These are phyloP conservation scores for Zoanthus gigantus DNA, from an alignment of 92 coral and sea anemone genomes.

Conservation along the genomic window DNA sequence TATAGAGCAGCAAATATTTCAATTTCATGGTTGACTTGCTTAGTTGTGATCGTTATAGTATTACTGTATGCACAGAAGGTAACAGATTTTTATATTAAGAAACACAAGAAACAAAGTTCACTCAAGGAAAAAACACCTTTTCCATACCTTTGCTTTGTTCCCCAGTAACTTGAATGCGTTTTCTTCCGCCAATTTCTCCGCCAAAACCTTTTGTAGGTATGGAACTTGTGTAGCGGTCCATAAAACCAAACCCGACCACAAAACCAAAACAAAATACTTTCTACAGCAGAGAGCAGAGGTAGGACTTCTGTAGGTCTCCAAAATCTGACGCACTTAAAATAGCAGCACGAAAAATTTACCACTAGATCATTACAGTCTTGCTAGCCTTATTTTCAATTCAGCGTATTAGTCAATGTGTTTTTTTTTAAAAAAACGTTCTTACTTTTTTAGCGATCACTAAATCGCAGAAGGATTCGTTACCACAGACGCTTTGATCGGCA, in stretches of 20 bases:
- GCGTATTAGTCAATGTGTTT: neutral
- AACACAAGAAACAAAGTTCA: neutral
- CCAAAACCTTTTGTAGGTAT: constrained; percentile 71
- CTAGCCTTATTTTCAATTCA: neutral
- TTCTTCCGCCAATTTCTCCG: constrained; percentile 75
- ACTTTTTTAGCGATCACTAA: neutral
- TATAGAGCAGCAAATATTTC: constrained; percentile 16
- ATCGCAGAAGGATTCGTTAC: constrained; percentile 71
- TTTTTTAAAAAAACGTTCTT: too few species aligned
- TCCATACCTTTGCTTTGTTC: constrained; percentile 76
- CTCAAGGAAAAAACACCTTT: neutral
- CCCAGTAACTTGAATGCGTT: constrained; percentile 78
- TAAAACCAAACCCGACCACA: constrained; percentile 34
- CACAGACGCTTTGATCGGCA: constrained; percentile 78
- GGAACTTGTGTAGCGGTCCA: constrained; percentile 81
- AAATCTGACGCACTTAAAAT: neutral
- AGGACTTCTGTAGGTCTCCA: neutral
- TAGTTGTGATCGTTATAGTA: constrained; percentile 34
- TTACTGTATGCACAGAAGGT: constrained; percentile 37
- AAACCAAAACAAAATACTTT: constrained; percentile 16
- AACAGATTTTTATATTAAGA: neutral
- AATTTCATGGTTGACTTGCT: constrained; percentile 35
- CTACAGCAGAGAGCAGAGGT: neutral
- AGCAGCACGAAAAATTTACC: neutral
- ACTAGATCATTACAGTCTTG: neutral